A percentile compares a stretch with the other conserved stretches of the same genome.
Conservation (phyloP, 2,888 invertebrate species). For the Drosophila koepferae region DNA sequence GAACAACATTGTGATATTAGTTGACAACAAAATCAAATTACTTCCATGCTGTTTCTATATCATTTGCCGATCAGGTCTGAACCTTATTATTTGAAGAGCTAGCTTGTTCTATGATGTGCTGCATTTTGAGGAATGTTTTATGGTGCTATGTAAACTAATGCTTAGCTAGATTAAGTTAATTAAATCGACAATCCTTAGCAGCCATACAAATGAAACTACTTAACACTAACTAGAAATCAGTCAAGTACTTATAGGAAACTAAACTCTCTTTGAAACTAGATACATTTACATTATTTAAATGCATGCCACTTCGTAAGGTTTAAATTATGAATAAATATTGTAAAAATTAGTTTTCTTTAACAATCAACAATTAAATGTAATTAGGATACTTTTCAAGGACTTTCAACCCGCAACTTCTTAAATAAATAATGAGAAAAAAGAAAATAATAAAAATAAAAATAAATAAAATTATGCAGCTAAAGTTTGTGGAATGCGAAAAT, state of each 20-base stretch:
- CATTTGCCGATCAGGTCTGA: slow-evolving; percentile 35
- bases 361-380: slow-evolving; percentile 15
- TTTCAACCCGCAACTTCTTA: slow-evolving; percentile 51
- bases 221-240: slow-evolving; percentile 40
- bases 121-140: slow-evolving; percentile 50
- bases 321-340: slow-evolving; percentile 55
- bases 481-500: slow-evolving; percentile 72
- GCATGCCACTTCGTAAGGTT: slow-evolving; percentile 48
- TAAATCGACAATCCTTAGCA: slow-evolving; percentile 73
- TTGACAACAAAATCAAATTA: slow-evolving; percentile 78
- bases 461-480: slow-evolving; percentile 50
- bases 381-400: slow-evolving; percentile 47
- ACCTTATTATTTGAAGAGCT: background rate
- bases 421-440: slow-evolving; percentile 43
- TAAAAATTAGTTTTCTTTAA: slow-evolving; percentile 58
- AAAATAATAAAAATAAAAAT: slow-evolving; percentile 57
- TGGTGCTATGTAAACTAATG: slow-evolving; percentile 69
- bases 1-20: slow-evolving; percentile 81
- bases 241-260: slow-evolving; percentile 32
- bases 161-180: slow-evolving; percentile 53
- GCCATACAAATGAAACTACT: slow-evolving; percentile 42
- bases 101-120: slow-evolving; percentile 58
- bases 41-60: slow-evolving; percentile 76
- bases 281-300: slow-evolving; percentile 59
- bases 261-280: slow-evolving; percentile 48